Evolutionary conservation across 2,888 invertebrate species (phyloP).

Genomic region (Lithophane semibrunnea): DNA sequence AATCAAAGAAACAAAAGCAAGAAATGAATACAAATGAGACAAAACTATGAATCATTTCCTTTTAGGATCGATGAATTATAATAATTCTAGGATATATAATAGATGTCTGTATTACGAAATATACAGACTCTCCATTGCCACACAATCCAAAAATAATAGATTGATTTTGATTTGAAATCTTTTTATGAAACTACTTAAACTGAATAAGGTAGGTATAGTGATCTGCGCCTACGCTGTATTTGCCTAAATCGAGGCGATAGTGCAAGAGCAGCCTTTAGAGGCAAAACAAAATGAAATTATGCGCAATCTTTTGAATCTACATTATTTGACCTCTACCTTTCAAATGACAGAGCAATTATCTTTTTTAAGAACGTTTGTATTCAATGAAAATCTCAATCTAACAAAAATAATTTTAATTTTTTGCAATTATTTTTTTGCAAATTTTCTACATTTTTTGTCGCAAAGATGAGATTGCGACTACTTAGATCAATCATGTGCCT

Average conservation of each 20-base stretch:
- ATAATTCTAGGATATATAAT: slow-evolving; percentile 14
- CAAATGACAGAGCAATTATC: no score
- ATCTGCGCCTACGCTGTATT: slow-evolving; percentile 36
- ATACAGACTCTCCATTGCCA: slow-evolving; percentile 14
- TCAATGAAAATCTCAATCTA: no score
- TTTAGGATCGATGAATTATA: slow-evolving; percentile 22
- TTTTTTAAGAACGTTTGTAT: no score
- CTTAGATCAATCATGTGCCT: no score
- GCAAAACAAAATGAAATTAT: background rate
- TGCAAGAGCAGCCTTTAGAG: background rate
- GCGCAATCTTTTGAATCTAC: background rate
- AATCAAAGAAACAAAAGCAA: slow-evolving; percentile 9
- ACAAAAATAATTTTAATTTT: no score
- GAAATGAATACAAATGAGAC: slow-evolving; percentile 42
- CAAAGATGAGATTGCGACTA: no score
- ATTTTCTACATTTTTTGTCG: no score
- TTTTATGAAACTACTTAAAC: slow-evolving; percentile 7
- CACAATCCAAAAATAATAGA: slow-evolving; percentile 10
- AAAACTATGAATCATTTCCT: slow-evolving; percentile 46
- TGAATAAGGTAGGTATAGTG: slow-evolving; percentile 18
- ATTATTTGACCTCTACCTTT: background rate
- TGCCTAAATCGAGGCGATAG: slow-evolving; percentile 14
- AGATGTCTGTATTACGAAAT: slow-evolving; percentile 9
- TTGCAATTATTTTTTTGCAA: no score
- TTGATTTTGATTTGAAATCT: slow-evolving; percentile 13